Evolutionary conservation across 2,797 vertebrate genomes (phyloP), one percentile per base, ranked within the genome.

Genomic region (Oceanodroma leucorhoa): DNA sequence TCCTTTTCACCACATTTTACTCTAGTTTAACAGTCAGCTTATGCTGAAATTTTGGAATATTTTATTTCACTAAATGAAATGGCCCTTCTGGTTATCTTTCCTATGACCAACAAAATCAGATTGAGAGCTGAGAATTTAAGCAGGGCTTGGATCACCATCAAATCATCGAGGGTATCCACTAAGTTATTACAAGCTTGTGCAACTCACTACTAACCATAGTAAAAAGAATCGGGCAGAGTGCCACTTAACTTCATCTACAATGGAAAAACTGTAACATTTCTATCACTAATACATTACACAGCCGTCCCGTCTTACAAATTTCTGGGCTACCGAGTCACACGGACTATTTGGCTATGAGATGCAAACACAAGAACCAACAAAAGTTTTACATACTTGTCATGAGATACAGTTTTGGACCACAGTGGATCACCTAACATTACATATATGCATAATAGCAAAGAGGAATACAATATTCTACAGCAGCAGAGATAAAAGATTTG

Each of bases 211-310:
- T 65, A 89, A 58, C 21, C 23, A 10, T 1, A 75, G 38, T 41
- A 69, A 87, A 69, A 69, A 53, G 12, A 60, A 73, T 40, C 19
- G 18, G 66, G n/a, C 26, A 83, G 48, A 82, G 36, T 8, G 46
- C 9, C 83, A 23, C 62, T 30, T 84, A 48, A 61, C 87, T 96
- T 96, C 82, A 88, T 84, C 86, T 71, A 73, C 87, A 94, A 51
- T 76, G 19, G 64, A 83, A 94, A 66, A 82, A 67, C 6, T 29
- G 22, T 34, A 62, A 54, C 65, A 38, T 89, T 96, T 65, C 87
- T 45, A 23, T 34, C 48, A 71, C 5, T 64, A 71, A 83, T 55
- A 72, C 64, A 57, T 22, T 85, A 76, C 14, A 69, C 29, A 93
- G 67, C 30, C 91, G 65, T 43, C 76, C 77, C 36, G 8, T 48